A percentile compares a stretch with the other conserved stretches of the same genome.
These are phyloP conservation scores for Motacilla tschutschensis DNA, from an alignment of 2,113 vertebrate genomes.

Conservation along the genomic window DNA sequence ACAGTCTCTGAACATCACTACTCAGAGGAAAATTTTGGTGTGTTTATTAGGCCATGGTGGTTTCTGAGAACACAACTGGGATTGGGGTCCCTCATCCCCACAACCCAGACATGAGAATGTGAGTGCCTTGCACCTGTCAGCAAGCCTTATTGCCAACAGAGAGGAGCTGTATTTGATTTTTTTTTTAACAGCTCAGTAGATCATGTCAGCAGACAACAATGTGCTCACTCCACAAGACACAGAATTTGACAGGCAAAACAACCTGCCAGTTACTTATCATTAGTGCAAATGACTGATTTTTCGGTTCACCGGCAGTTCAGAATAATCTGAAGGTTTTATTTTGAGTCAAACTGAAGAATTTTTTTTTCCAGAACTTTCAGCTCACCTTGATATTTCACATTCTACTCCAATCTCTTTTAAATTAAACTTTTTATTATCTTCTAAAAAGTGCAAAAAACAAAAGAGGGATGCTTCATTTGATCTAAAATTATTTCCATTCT, in stretches of 20 bases:
- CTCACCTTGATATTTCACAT: conserved; percentile 37
- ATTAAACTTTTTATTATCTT: not conserved
- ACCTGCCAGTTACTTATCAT: conserved; percentile 67
- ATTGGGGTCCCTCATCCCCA: not conserved
- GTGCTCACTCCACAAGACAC: conserved; percentile 62
- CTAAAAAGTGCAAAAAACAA: not conserved
- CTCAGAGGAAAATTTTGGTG: not conserved
- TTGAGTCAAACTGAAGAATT: conserved; percentile 43
- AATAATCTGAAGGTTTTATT: conserved; percentile 61
- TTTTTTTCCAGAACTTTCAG: conserved; percentile 28
- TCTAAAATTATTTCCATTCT: not conserved
- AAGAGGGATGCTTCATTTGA: not conserved
- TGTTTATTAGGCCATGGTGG: not conserved
- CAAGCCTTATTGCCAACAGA: not conserved
- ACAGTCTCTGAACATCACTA: not conserved
- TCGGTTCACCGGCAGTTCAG: conserved; percentile 56
- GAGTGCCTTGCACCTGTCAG: not conserved
- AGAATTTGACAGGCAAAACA: conserved; percentile 69
- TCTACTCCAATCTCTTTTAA: not conserved
- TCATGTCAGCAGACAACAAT: conserved; percentile 60
- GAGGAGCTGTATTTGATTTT: not conserved
- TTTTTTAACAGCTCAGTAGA: conserved; percentile 40
- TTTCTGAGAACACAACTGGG: not conserved
- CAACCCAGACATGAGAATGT: not conserved
- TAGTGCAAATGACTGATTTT: conserved; percentile 66